These are phyloP conservation scores for Geopemphigus sp. DNA, from an alignment of 1,140 invertebrate genomes.

Conservation along the genomic window DNA sequence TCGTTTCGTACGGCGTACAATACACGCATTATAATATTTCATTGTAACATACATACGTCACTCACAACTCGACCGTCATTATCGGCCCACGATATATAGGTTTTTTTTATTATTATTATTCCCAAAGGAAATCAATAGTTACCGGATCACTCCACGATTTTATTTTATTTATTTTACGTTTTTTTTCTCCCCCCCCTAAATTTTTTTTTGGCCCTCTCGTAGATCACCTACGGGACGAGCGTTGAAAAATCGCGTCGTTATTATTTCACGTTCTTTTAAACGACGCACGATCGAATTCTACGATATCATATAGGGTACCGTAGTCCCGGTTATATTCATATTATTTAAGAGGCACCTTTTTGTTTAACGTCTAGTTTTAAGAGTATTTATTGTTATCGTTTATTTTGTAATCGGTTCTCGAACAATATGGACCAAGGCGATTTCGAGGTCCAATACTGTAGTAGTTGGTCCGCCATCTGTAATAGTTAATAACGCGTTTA, in stretches of 20 bases:
- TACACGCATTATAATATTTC: too few species aligned
- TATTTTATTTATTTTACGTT: background rate
- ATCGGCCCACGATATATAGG: background rate
- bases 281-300: constrained; percentile 17
- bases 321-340: too few species aligned
- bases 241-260: constrained; percentile 35
- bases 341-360: background rate
- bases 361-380: constrained; percentile 39
- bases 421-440: background rate
- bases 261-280: constrained; percentile 40
- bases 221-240: constrained; percentile 7
- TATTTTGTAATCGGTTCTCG: constrained; percentile 1
- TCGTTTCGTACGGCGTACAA: too few species aligned
- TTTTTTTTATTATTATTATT: constrained; percentile 17
- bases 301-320: too few species aligned
- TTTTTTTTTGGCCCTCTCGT: background rate
- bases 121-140: constrained; percentile 50
- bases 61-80: too few species aligned
- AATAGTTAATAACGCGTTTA: too few species aligned
- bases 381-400: constrained; percentile 42
- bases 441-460: background rate
- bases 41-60: background rate
- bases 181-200: background rate
- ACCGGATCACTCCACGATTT: constrained; percentile 39
- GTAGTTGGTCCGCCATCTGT: too few species aligned